Evolutionary conservation across 2,797 vertebrate genomes (phyloP).

Genomic region (Hypotaenidia philippensis): DNA sequence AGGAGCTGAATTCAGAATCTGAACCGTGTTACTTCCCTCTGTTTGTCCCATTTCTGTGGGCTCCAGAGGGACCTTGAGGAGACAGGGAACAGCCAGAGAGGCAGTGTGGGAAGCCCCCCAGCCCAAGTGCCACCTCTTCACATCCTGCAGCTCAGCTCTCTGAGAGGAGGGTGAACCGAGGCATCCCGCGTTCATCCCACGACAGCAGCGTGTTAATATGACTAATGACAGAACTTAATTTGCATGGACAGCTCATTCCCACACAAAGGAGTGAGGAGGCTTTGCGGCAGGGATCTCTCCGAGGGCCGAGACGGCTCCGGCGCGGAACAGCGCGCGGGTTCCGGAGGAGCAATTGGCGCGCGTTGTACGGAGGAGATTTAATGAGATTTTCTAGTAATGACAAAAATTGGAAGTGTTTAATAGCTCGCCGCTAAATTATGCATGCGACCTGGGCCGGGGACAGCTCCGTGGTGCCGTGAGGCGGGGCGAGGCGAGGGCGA

Average conservation of each 20-base stretch:
- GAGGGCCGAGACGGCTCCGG: not conserved
- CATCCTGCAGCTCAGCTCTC: not conserved
- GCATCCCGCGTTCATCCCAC: not conserved
- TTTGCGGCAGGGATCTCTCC: not conserved
- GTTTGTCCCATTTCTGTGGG: rapidly evolving
- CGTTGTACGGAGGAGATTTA: not conserved
- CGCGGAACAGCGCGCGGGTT: not conserved
- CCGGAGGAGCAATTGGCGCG: not conserved
- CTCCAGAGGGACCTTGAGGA: rapidly evolving
- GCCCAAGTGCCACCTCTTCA: too few relatives aligned
- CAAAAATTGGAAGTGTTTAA: not conserved
- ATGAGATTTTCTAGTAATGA: not conserved
- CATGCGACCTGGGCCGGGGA: not conserved
- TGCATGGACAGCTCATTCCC: not conserved
- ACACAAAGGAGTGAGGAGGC: not conserved
- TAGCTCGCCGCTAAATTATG: not conserved
- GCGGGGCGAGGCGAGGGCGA: not conserved
- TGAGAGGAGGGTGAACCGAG: rapidly evolving
- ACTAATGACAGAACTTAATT: conserved; percentile 16
- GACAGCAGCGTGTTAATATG: not conserved
- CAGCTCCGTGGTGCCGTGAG: not conserved
- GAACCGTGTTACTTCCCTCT: rapidly evolving
- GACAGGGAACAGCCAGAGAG: rapidly evolving
- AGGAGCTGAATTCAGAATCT: rapidly evolving
- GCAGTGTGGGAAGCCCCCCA: rapidly evolving